Evolutionary conservation across 2,797 vertebrate species (phyloP).

Genomic region (Mallotus villosus): DNA sequence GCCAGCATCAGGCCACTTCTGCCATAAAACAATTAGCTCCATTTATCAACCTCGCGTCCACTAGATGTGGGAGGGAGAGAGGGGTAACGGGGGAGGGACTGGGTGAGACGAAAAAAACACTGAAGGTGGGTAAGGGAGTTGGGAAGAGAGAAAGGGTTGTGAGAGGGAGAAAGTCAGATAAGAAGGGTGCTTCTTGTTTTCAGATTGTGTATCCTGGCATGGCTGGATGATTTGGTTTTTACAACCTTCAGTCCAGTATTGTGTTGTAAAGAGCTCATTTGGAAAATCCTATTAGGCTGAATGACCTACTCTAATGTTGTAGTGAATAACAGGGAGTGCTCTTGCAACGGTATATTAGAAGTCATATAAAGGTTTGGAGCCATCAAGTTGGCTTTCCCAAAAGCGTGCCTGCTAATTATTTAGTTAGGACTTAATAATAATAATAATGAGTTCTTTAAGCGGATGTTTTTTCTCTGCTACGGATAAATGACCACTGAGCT

Average conservation of each 20-base stretch:
- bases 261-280: too few relatives aligned
- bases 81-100: conserved; percentile 5
- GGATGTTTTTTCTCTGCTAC: background rate
- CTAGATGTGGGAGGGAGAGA: conserved; percentile 50
- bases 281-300: too few relatives aligned
- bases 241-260: too few relatives aligned
- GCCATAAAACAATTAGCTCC: conserved; percentile 83
- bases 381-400: too few relatives aligned
- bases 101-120: conserved; percentile 7
- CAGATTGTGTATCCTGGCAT: background rate
- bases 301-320: too few relatives aligned
- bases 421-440: too few relatives aligned
- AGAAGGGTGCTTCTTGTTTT: background rate
- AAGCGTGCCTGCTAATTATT: too few relatives aligned
- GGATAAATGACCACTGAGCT: too few relatives aligned
- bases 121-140: conserved; percentile 32
- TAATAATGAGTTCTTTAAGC: too few relatives aligned
- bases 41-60: conserved; percentile 79
- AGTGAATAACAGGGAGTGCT: too few relatives aligned
- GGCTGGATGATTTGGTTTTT: background rate
- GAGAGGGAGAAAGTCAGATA: conserved; percentile 14
- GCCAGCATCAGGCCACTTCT: conserved; percentile 73
- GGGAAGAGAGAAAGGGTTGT: conserved; percentile 20
- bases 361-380: too few relatives aligned
- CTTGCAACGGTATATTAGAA: too few relatives aligned